Base-by-base conservation (phyloP, 2,888 invertebrate genomes). In the Dicyrtoma fusca region DNA sequence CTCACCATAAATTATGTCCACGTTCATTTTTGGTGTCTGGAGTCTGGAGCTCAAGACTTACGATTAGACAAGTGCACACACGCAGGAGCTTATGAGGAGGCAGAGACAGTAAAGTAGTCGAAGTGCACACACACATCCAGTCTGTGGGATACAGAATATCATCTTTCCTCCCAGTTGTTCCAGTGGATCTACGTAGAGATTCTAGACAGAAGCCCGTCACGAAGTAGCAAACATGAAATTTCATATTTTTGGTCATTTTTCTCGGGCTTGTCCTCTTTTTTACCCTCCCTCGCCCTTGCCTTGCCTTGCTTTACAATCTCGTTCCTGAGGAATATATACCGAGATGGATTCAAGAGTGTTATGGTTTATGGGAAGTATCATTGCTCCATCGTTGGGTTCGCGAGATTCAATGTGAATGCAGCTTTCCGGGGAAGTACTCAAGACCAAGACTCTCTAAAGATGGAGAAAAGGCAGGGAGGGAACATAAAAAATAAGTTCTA, bases 201-300 rank as follows among this genome's bases (percentile, higher is more conserved):
- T n/a, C n/a, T n/a, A 53, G 21, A 57, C 11, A 21, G 57, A 57
- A 57, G 57, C 57, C 25, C 57, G 25, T 57, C 57, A 57, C 13
- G 57, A 57, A 14, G 34, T 8, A 34, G 23, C 57, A 57, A 57
- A 57, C 57, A 57, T 57, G 57, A 57, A 57, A 26, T 57, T 57
- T 57, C 57, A 57, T 57, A 34, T 57, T 57, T 57, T 57, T 57
- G 57, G 57, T 57, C 57, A 57, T 57, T 57, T 57, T 57, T 57
- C 57, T 57, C 26, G 25, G 8, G 23, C 14, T 57, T 57, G 14
- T 57, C 19, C 19, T 17, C 21, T 57, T 11, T 21, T 25, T 19
- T 53, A n/a, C 19, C 19, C 53, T 53, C 17, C 53, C 4, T 8
- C 34, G 34, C 34, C 3, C 19, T 53, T 10, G n/a, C n/a, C n/a